phyloP scores from a whole-genome alignment of 2,113 vertebrate species.

The Scalopus aquaticus region DNA sequence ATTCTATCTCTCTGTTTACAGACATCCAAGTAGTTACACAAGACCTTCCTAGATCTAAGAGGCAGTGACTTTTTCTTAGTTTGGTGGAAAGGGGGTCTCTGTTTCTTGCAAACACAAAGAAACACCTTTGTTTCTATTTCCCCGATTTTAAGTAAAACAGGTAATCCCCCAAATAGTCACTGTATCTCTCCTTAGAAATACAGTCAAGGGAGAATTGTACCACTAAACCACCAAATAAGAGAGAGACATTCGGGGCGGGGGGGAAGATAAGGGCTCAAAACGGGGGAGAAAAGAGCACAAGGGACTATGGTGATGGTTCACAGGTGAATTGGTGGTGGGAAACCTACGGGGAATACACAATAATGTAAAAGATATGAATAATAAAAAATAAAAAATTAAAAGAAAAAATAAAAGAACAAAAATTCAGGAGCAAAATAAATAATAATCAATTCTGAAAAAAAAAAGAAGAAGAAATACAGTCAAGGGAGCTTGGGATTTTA shows the following conservation, averaged over 20 bases:
- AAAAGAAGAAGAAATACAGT: slow-evolving; percentile 28
- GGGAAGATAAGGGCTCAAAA: too few relatives aligned
- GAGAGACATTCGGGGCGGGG: too few relatives aligned
- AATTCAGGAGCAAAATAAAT: too few relatives aligned
- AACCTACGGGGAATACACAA: too few relatives aligned
- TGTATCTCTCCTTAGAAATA: slow-evolving; percentile 22
- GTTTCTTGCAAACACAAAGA: neutral
- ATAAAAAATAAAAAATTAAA: too few relatives aligned
- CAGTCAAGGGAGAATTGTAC: neutral
- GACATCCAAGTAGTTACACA: slow-evolving; percentile 31
- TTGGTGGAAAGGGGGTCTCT: neutral
- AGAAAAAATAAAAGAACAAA: too few relatives aligned
- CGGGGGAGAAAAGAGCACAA: too few relatives aligned
- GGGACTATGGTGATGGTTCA: too few relatives aligned
- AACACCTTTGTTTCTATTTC: neutral
- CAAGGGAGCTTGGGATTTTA: slow-evolving; percentile 42
- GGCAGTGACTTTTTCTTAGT: slow-evolving; percentile 37
- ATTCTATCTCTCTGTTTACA: slow-evolving; percentile 19
- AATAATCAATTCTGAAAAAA: too few relatives aligned
- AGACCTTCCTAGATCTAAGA: slow-evolving; percentile 13
- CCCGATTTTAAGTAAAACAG: slow-evolving; percentile 28
- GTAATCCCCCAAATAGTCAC: slow-evolving; percentile 23
- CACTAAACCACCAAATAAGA: too few relatives aligned
- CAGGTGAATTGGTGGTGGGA: too few relatives aligned
- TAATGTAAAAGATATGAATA: too few relatives aligned